Evolutionary conservation across 2,113 vertebrate genomes (phyloP).

Genomic region (Microcebus griseorufus): DNA sequence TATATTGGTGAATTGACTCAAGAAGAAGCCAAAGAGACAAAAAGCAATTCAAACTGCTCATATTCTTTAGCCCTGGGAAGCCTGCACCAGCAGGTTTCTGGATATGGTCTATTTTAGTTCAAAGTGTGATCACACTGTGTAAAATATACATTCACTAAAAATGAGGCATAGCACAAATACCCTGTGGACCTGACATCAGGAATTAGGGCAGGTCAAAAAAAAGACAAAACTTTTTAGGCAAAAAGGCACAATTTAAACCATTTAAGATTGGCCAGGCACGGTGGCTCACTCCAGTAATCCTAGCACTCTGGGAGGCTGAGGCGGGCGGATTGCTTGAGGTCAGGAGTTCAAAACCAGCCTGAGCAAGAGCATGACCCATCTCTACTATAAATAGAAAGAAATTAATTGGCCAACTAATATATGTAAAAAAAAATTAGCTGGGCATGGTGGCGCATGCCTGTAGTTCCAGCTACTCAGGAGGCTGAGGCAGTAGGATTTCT

Average conservation of each 20-base stretch:
- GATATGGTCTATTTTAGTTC: constrained; percentile 76
- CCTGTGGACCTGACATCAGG: constrained; percentile 45
- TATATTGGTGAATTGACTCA: constrained; percentile 15
- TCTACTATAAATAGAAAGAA: no score
- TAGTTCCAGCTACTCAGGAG: no score
- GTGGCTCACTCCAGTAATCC: no score
- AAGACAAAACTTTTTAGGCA: constrained; percentile 21
- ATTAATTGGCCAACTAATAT: no score
- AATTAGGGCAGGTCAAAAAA: constrained; percentile 51
- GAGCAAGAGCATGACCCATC: no score
- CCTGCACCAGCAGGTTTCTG: constrained; percentile 46
- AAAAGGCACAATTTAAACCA: constrained; percentile 52
- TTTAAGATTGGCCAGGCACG: background rate
- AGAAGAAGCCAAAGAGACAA: constrained; percentile 17
- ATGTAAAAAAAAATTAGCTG: no score
- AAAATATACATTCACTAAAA: constrained; percentile 69
- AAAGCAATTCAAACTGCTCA: background rate
- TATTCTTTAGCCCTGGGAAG: constrained; percentile 39
- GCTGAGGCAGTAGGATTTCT: no score
- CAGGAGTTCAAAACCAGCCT: no score
- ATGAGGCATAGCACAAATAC: constrained; percentile 42
- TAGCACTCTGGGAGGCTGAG: no score
- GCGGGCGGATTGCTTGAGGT: no score
- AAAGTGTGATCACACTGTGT: constrained; percentile 75
- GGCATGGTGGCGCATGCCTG: no score